Conservation (phyloP, 2,113 vertebrate species). For the Catagonus wagneri region DNA sequence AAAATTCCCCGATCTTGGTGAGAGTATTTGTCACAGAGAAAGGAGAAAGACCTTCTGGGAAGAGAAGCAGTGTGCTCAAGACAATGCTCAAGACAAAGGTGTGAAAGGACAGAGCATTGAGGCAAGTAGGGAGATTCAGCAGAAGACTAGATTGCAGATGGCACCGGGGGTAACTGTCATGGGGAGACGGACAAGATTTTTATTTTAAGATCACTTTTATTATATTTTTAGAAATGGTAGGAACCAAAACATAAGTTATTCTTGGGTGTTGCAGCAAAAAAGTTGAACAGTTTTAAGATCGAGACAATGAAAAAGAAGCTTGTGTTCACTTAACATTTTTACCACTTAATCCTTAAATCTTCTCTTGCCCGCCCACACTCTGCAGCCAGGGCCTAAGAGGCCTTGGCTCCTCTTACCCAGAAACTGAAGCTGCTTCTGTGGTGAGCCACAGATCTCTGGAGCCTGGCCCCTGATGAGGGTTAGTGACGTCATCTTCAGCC, state of each 20-base stretch:
- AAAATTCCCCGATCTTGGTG: neutral
- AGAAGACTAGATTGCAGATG: neutral
- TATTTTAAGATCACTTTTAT: neutral
- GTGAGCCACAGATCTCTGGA: conserved; percentile 64
- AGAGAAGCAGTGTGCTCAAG: neutral
- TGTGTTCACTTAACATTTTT: conserved; percentile 65
- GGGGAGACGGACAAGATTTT: neutral
- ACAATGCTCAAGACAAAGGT: neutral
- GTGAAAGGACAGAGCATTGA: neutral
- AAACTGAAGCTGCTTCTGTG: conserved; percentile 66
- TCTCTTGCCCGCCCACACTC: conserved; percentile 1
- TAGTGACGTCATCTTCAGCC: conserved; percentile 12
- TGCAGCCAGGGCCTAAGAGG: conserved; percentile 48
- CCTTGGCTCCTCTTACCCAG: conserved; percentile 43
- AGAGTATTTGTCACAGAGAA: neutral
- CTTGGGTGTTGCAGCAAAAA: neutral
- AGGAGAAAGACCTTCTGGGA: neutral
- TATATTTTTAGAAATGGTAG: conserved; percentile 32
- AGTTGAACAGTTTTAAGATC: conserved; percentile 27
- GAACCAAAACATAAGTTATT: neutral
- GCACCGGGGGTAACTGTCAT: neutral
- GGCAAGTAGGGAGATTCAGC: neutral
- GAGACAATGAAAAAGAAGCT: conserved; percentile 56
- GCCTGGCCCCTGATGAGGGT: neutral
- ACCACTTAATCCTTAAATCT: conserved; percentile 71